These are phyloP conservation scores for Monochamus saltuarius DNA, from an alignment of 1,140 invertebrate genomes.

Conservation along the genomic window DNA sequence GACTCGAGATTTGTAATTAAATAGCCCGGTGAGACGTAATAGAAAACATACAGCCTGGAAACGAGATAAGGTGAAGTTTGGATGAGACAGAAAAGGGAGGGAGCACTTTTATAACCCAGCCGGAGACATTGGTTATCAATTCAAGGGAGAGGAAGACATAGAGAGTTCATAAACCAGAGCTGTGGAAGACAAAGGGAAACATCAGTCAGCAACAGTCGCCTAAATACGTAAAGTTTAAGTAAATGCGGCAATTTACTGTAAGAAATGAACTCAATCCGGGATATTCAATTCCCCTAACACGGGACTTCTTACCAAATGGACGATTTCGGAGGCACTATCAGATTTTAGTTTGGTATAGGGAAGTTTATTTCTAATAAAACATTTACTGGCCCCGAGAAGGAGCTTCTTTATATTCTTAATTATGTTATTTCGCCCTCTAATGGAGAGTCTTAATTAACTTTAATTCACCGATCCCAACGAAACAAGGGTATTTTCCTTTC, in stretches of 20 bases:
- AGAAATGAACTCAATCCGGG: slow-evolving; percentile 40
- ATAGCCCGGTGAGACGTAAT: slow-evolving; percentile 6
- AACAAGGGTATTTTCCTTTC: too few relatives aligned
- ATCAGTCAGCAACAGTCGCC: slow-evolving; percentile 43
- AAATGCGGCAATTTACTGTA: slow-evolving; percentile 43
- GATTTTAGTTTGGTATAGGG: slow-evolving; percentile 17
- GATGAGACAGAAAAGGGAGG: slow-evolving; percentile 16
- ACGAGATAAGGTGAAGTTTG: slow-evolving; percentile 24
- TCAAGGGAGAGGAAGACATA: slow-evolving; percentile 30
- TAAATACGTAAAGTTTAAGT: slow-evolving; percentile 44
- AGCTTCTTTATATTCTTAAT: slow-evolving; percentile 14
- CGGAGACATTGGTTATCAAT: slow-evolving; percentile 37
- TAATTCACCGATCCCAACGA: too few relatives aligned
- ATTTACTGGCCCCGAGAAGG: slow-evolving; percentile 21
- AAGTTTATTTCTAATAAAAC: slow-evolving; percentile 31
- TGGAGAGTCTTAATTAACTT: too few relatives aligned
- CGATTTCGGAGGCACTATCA: slow-evolving; percentile 3
- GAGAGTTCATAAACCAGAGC: slow-evolving; percentile 36
- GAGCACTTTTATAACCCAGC: slow-evolving; percentile 25
- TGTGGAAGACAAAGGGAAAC: slow-evolving; percentile 42
- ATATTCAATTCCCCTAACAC: slow-evolving; percentile 39
- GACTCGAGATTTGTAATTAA: too few relatives aligned
- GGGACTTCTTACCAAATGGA: slow-evolving; percentile 11
- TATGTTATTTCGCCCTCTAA: too few relatives aligned
- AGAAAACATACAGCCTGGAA: slow-evolving; percentile 28